Evolutionary conservation across 2,797 vertebrate genomes (phyloP).

Genomic region (Sphenopsis melanotis): DNA sequence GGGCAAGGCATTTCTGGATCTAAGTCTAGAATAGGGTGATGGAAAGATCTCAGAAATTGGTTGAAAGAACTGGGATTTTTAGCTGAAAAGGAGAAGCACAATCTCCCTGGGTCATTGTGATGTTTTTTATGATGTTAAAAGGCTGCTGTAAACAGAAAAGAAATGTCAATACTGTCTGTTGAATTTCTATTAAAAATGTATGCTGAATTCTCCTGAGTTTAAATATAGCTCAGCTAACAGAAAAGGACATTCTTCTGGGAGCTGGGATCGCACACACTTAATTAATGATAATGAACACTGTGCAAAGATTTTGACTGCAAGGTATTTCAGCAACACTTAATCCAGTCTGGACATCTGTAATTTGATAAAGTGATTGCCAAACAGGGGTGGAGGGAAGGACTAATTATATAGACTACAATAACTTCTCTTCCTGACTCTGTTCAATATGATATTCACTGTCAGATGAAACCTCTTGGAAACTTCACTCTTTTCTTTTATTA

Average conservation of each 20-base stretch:
- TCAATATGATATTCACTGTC: neutral
- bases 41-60: neutral
- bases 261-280: neutral
- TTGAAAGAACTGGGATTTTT: neutral
- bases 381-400: neutral
- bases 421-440: neutral
- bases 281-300: slow-evolving; percentile 25
- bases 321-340: slow-evolving; percentile 17
- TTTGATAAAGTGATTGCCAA: slow-evolving; percentile 25
- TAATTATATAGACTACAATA: neutral
- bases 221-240: neutral
- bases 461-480: neutral
- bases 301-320: neutral
- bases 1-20: neutral
- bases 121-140: neutral
- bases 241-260: slow-evolving; percentile 12
- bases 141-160: neutral
- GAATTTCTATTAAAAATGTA: slow-evolving; percentile 21
- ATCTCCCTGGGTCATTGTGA: neutral
- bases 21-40: neutral
- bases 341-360: neutral
- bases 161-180: neutral
- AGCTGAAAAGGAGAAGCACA: neutral
- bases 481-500: neutral
- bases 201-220: slow-evolving; percentile 11